phyloP scores from a whole-genome alignment of 2,888 invertebrate genomes.

The Rambutsinella grinnellia region DNA sequence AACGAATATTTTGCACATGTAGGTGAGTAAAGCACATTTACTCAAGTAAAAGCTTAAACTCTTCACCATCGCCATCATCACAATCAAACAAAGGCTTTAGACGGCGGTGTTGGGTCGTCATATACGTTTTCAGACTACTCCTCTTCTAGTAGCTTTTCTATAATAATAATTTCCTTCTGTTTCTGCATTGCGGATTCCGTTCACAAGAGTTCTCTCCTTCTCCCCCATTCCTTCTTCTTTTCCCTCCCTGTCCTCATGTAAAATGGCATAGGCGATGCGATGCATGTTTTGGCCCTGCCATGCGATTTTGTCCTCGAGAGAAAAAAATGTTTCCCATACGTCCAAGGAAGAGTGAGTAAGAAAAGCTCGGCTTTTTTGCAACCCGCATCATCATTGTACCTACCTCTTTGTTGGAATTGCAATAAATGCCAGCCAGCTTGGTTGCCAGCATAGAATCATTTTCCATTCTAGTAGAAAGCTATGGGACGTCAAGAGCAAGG shows the following conservation, averaged over 20 bases:
- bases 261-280: background rate
- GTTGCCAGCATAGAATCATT: background rate
- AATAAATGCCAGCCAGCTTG: too few species aligned
- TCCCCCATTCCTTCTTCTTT: background rate
- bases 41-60: conserved; percentile 23
- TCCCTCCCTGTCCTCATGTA: background rate
- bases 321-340: conserved; percentile 14
- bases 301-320: conserved; percentile 42
- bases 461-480: background rate
- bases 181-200: conserved; percentile 45
- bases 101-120: conserved; percentile 7
- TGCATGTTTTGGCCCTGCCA: conserved; percentile 9
- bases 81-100: background rate
- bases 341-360: too few species aligned
- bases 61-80: conserved; percentile 10
- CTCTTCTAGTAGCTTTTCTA: too few species aligned
- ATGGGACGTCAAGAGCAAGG: background rate
- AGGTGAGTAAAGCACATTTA: too few species aligned
- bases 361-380: too few species aligned
- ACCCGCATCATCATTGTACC: background rate
- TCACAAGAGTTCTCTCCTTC: background rate
- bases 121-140: too few species aligned
- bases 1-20: too few species aligned
- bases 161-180: conserved; percentile 4
- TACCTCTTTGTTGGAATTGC: background rate